Evolutionary conservation across 2,113 vertebrate genomes (phyloP).

Genomic region (Cygnus atratus): DNA sequence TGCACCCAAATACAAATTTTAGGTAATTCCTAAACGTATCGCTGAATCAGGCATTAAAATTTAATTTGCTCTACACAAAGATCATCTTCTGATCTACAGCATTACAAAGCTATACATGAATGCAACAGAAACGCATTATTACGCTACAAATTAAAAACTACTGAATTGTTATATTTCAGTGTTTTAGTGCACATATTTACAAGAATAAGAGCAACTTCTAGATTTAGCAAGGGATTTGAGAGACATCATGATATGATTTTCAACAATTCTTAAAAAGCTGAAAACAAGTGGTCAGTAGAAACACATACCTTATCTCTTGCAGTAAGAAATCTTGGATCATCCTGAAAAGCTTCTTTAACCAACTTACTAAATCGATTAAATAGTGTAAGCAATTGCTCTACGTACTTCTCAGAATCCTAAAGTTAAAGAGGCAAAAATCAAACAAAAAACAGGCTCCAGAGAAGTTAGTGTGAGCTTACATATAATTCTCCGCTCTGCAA

Average conservation of each 20-base stretch:
- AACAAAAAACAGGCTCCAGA: neutral
- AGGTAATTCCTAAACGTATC: neutral
- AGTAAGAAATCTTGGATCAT: conserved; percentile 97
- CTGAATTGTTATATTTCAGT: neutral
- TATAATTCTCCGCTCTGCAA: neutral
- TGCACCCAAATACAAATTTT: neutral
- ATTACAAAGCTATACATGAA: neutral
- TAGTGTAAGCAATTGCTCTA: conserved; percentile 95
- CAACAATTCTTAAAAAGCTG: neutral
- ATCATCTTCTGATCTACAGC: neutral
- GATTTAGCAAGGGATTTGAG: neutral
- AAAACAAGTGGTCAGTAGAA: neutral
- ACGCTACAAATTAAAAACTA: neutral
- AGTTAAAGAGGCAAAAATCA: conserved; percentile 30
- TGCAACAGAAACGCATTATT: neutral
- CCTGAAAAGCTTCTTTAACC: conserved; percentile 98
- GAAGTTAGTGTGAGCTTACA: neutral
- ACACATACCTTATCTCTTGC: conserved; percentile 93
- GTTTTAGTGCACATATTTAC: neutral
- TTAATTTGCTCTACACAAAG: neutral
- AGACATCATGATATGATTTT: neutral
- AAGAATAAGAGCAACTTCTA: neutral
- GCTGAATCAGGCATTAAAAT: neutral
- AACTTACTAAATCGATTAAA: conserved; percentile 99
- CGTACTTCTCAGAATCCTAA: conserved; percentile 98